Evolutionary conservation across 1,140 invertebrate genomes (phyloP).

Genomic region (Drosophila paulistorum): DNA sequence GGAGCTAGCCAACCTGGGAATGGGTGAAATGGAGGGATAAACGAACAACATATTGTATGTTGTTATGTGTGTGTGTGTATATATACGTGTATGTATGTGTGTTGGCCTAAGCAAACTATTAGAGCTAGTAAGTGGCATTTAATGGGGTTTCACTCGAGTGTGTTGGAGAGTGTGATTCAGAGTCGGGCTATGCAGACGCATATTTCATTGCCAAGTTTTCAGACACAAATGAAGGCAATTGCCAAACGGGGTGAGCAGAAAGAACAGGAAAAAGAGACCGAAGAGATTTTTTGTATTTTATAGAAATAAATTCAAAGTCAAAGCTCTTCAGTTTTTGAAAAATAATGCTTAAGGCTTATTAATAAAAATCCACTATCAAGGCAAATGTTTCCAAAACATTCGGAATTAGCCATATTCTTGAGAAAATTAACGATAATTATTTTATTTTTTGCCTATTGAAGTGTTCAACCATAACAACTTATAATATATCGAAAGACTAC

Average conservation of each 20-base stretch:
- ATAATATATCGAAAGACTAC: too few relatives aligned
- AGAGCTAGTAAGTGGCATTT: conserved; percentile 75
- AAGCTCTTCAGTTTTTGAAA: too few relatives aligned
- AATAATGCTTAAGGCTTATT: too few relatives aligned
- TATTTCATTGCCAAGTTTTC: conserved; percentile 64
- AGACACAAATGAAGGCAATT: conserved; percentile 28
- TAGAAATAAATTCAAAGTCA: too few relatives aligned
- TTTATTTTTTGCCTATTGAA: too few relatives aligned
- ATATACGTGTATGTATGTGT: neutral
- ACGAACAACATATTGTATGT: conserved; percentile 57
- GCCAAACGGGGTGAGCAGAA: neutral
- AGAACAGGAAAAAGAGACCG: neutral
- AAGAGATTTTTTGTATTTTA: too few relatives aligned
- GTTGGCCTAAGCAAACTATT: conserved; percentile 69
- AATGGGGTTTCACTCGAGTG: conserved; percentile 54
- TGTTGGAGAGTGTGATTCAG: conserved; percentile 7
- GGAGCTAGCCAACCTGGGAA: neutral
- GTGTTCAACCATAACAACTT: too few relatives aligned
- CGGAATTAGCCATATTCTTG: too few relatives aligned
- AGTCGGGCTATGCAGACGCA: conserved; percentile 40
- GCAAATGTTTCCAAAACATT: too few relatives aligned
- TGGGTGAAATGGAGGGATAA: neutral
- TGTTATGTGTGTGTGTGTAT: neutral
- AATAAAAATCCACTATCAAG: too few relatives aligned
- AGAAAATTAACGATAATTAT: too few relatives aligned